Percentiles rank a stretch among this genome's conserved stretches.
Evolutionary conservation across 2,888 invertebrate species (phyloP).

Genomic region (Sipunculus nudus): DNA sequence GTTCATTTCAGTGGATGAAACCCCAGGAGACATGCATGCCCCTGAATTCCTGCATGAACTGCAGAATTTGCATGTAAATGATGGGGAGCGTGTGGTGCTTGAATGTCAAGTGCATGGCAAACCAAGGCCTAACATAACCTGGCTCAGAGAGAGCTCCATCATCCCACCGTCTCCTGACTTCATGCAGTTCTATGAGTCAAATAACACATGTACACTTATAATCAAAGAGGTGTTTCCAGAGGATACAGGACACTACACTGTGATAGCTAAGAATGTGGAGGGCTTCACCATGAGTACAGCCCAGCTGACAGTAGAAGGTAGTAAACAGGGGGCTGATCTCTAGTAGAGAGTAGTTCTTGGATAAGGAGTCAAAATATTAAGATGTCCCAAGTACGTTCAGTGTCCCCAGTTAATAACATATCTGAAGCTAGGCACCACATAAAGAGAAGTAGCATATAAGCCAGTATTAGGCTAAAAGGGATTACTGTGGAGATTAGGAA

Average conservation of each 20-base stretch:
- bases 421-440: no score
- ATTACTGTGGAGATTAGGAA: no score
- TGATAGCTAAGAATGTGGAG: conserved; percentile 77
- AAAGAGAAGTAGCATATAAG: no score
- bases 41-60: conserved; percentile 52
- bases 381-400: no score
- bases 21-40: conserved; percentile 31
- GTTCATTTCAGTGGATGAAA: no score
- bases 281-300: conserved; percentile 83
- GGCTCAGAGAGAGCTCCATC: conserved; percentile 82
- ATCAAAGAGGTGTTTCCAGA: conserved; percentile 75
- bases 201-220: conserved; percentile 69
- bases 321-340: conserved; percentile 57
- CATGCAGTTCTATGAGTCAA: conserved; percentile 67
- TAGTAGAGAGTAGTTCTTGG: conserved; percentile 51
- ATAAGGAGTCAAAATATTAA: no score
- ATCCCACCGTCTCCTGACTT: conserved; percentile 72
- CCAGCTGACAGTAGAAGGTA: conserved; percentile 73
- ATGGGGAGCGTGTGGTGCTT: conserved; percentile 55
- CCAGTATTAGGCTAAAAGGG: no score
- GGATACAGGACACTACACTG: conserved; percentile 82
- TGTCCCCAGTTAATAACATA: no score
- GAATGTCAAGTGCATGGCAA: conserved; percentile 61
- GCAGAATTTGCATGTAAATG: conserved; percentile 45
- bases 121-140: conserved; percentile 72